Base-by-base conservation (phyloP, 2,797 vertebrate genomes). In the Siniperca obscura region DNA sequence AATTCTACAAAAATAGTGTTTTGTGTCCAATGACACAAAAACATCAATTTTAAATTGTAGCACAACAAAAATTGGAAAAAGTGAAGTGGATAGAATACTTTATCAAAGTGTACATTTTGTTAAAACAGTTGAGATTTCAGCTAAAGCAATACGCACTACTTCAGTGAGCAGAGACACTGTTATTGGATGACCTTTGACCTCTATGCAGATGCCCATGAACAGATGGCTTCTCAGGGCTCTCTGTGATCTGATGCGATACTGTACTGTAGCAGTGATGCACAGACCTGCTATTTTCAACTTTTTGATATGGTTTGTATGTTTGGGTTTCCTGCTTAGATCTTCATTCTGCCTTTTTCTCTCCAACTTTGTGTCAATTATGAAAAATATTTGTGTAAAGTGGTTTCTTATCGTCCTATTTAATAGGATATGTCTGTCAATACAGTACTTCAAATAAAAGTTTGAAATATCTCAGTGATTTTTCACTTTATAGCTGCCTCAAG, bases 231-330 rank as follows among this genome's bases (percentile, higher is more conserved):
- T 87, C 87, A 87, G 87, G 91, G 76, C 80, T 89, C 74, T 48
- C 72, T 70, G 69, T 85, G 66, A 71, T 80, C 69, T 80, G 48
- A 67, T 74, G 27, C 70, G 4, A 34, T n/a, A 11, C 52, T 55
- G 52, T 16, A n/a, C 22, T 74, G 74, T 48, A 74, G 76, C 76
- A 16, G n/a, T 27, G 57, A 78, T 50, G 38, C n/a, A 64, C 25
- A 70, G 6, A 77, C 27, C 56, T 86, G 89, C 52, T 67, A 38
- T 90, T 81, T 91, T 76, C 62, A 77, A 60, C 76, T 64, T 89
- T 90, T 89, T 89, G 70, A 80, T 90, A 87, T 69, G 22, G 42
- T 92, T 86, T 91, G 64, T 84, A 82, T 55, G 75, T 80, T 44
- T 84, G 60, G 70, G 25, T 83, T 78, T 83, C 76, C 80, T 78